Evolutionary conservation across 92 coral and sea anemone species (phyloP), one percentile per base, ranked within the genome.

Genomic region (Actinostola sp.): DNA sequence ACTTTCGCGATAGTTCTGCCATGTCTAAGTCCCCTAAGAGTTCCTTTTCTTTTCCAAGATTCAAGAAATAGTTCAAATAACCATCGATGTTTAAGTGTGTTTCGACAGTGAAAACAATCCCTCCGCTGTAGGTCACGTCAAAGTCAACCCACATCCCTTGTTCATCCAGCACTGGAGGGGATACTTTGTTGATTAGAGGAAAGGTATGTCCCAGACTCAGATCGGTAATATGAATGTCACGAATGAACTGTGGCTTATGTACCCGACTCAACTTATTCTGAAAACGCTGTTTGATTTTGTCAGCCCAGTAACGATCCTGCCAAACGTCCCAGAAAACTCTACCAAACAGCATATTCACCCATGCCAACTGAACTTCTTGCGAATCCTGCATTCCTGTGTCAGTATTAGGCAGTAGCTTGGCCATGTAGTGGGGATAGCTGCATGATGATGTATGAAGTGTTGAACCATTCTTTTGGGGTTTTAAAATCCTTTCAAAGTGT

Each of bases 261-360:
- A 95, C 78, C 65, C 74, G 84, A 54, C 88, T 78, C 35, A 95
- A 77, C 58, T 95, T 95, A 87, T 92, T 95, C 70, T 95, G 97
- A 70, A 95, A 88, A 14, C 99, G 89, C 51, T 92, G 87, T 58
- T 82, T 91, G 72, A 95, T 83, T 74, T 86, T 95, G 79, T 86
- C 86, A n/a, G 93, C 88, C 99, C 99, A 95, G 66, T 95, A 92
- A 27, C 90, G 85, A 68, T 90, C 93, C 63, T 89, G 93, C 99
- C 99, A 95, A 6, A 95, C 97, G 67, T 95, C 99, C 97, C 97
- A 95, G 70, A 95, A 95, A 3, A 86, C 84, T 63, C 99, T 83
- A n/a, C 97, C 99, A 61, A 88, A 76, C 60, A 95, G 63, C 26
- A 90, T 91, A 60, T 95, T 95, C 12, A 95, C 99, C 97, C 97